A percentile compares a stretch with the other conserved stretches of the same genome.
phyloP scores from a whole-genome alignment of 2,888 invertebrate genomes.

The Caradrina kadenii region DNA sequence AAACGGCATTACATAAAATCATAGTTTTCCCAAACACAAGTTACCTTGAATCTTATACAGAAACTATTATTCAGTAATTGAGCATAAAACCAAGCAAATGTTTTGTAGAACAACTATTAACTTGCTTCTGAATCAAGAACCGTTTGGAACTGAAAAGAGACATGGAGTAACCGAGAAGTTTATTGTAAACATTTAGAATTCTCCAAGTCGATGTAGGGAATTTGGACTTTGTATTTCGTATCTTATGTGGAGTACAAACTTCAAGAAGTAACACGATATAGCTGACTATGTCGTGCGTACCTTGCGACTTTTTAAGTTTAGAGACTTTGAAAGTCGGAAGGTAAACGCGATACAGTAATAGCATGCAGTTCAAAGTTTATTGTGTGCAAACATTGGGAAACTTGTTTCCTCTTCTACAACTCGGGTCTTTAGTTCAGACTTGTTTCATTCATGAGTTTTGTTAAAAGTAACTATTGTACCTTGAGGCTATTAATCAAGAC shows the following conservation, averaged over 20 bases:
- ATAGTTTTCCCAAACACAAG: neutral
- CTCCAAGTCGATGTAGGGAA: slow-evolving; percentile 26
- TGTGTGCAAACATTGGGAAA: slow-evolving; percentile 22
- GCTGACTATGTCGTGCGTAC: neutral
- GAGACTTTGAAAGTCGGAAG: slow-evolving; percentile 22
- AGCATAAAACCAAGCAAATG: slow-evolving; percentile 21
- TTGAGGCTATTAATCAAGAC: no score
- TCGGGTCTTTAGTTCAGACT: neutral
- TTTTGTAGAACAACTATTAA: slow-evolving; percentile 17
- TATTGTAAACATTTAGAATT: slow-evolving; percentile 40
- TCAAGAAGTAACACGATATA: slow-evolving; percentile 30
- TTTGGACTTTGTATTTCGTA: slow-evolving; percentile 40
- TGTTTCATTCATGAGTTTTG: neutral
- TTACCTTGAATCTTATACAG: neutral
- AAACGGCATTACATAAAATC: slow-evolving; percentile 13
- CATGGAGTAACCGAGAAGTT: slow-evolving; percentile 33
- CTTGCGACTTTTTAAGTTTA: no score
- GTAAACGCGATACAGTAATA: slow-evolving; percentile 38
- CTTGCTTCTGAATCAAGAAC: slow-evolving; percentile 26
- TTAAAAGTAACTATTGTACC: neutral
- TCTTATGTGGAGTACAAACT: slow-evolving; percentile 44
- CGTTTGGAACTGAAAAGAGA: slow-evolving; percentile 21
- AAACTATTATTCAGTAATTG: slow-evolving; percentile 23
- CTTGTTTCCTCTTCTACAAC: slow-evolving; percentile 11
- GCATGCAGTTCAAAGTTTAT: slow-evolving; percentile 40